Evolutionary conservation across 1,140 invertebrate species (phyloP).

Genomic region (Scaptodrosophila lebanonensis): DNA sequence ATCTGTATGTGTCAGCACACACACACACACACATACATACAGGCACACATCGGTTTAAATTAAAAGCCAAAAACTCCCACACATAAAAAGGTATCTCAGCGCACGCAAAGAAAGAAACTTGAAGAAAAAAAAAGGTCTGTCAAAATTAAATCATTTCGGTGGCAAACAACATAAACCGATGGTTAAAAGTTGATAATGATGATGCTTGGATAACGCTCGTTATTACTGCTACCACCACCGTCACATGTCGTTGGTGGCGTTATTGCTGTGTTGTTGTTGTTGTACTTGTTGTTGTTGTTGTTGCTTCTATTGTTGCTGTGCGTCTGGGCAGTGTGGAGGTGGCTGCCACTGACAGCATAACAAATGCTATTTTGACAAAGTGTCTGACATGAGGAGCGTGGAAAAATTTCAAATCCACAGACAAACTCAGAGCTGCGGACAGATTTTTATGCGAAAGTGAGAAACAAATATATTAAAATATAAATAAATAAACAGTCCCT

Average conservation of each 20-base stretch:
- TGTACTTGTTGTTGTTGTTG: conserved; percentile 13
- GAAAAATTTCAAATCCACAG: conserved; percentile 43
- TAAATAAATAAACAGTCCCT: conserved; percentile 14
- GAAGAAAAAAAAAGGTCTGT: conserved; percentile 63
- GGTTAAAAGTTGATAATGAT: conserved; percentile 75
- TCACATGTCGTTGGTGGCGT: too few species aligned
- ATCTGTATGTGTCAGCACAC: too few species aligned
- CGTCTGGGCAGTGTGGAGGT: conserved; percentile 62
- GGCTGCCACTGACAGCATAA: conserved; percentile 70
- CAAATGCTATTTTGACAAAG: conserved; percentile 75
- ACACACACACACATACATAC: conserved; percentile 18
- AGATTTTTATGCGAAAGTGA: conserved; percentile 63
- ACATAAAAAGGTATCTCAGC: conserved; percentile 46
- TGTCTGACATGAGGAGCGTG: conserved; percentile 74
- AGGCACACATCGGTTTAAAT: conserved; percentile 59
- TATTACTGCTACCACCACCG: conserved; percentile 38
- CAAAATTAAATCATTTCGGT: conserved; percentile 75
- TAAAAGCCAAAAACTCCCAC: conserved; percentile 75
- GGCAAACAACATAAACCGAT: conserved; percentile 74
- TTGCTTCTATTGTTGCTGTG: conserved; percentile 14
- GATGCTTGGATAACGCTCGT: conserved; percentile 73
- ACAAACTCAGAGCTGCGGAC: conserved; percentile 16
- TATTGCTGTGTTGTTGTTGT: conserved; percentile 42
- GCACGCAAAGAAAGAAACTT: conserved; percentile 61
- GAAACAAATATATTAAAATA: conserved; percentile 43